Conservation (phyloP, 2,888 invertebrate species). For the Dione juno region DNA sequence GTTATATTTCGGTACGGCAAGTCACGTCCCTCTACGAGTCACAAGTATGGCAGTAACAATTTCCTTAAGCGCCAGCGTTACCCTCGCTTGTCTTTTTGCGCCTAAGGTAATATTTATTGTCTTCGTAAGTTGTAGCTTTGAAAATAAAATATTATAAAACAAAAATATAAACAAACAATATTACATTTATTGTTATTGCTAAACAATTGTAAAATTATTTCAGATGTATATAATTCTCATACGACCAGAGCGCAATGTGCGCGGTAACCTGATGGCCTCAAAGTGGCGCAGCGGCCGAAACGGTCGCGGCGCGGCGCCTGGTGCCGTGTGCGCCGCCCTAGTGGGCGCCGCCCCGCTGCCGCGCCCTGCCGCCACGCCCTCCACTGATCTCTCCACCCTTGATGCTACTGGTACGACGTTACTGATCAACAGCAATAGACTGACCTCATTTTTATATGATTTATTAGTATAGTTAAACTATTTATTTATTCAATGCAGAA, state of each 20-base stretch:
- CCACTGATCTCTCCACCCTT: slow-evolving; percentile 68
- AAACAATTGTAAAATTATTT: not conserved
- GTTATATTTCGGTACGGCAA: slow-evolving; percentile 97
- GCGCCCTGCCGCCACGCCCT: slow-evolving; percentile 56
- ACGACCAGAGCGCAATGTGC: slow-evolving; percentile 73
- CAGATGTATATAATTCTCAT: slow-evolving; percentile 72
- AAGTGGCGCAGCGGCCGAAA: slow-evolving; percentile 60
- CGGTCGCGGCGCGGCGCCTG: slow-evolving; percentile 55
- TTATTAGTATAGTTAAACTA: not conserved
- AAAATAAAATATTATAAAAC: not conserved
- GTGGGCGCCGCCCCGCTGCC: slow-evolving; percentile 52
- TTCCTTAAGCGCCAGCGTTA: slow-evolving; percentile 96
- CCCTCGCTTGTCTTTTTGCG: slow-evolving; percentile 95
- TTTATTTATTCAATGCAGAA: slow-evolving; percentile 49
- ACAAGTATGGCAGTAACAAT: slow-evolving; percentile 98
- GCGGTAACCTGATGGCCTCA: slow-evolving; percentile 64
- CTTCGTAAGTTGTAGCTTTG: not conserved
- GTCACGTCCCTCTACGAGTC: slow-evolving; percentile 94
- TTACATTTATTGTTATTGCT: not conserved
- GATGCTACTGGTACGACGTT: slow-evolving; percentile 22
- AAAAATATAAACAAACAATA: no score
- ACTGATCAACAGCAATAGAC: not conserved
- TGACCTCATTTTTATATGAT: not conserved
- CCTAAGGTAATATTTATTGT: slow-evolving; percentile 88
- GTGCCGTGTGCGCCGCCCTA: slow-evolving; percentile 65